These are phyloP conservation scores for Callocephalon fimbriatum DNA, from an alignment of 2,113 vertebrate genomes.

Conservation along the genomic window DNA sequence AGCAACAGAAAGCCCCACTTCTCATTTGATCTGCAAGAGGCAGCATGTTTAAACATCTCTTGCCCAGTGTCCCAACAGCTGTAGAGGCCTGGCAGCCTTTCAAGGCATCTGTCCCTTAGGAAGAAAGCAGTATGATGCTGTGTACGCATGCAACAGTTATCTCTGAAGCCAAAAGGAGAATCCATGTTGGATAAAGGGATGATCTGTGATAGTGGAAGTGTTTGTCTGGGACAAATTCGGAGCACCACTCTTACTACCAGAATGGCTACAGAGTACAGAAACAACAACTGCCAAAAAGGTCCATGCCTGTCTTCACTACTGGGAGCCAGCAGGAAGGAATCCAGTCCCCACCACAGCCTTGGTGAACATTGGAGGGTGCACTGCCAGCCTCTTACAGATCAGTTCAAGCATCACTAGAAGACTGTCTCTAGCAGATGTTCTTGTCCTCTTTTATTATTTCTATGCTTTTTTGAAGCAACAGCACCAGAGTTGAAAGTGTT, in stretches of 20 bases:
- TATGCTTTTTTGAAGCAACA: background rate
- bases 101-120: background rate
- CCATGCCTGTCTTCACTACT: background rate
- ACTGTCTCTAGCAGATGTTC: background rate
- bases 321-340: background rate
- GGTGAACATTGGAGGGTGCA: background rate
- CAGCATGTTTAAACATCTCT: background rate
- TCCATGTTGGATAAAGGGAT: background rate
- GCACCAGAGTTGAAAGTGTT: background rate
- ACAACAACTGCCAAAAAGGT: background rate
- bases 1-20: background rate
- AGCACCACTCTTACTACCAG: background rate
- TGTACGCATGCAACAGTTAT: background rate
- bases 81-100: background rate
- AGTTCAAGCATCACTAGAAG: background rate
- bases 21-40: background rate
- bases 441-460: background rate
- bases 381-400: background rate
- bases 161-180: background rate
- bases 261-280: background rate
- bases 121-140: background rate
- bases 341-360: fast-evolving
- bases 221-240: background rate
- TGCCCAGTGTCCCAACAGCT: background rate
- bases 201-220: background rate